Evolutionary conservation across 2,888 invertebrate genomes (phyloP).

Genomic region (Andricus quercusramuli): DNA sequence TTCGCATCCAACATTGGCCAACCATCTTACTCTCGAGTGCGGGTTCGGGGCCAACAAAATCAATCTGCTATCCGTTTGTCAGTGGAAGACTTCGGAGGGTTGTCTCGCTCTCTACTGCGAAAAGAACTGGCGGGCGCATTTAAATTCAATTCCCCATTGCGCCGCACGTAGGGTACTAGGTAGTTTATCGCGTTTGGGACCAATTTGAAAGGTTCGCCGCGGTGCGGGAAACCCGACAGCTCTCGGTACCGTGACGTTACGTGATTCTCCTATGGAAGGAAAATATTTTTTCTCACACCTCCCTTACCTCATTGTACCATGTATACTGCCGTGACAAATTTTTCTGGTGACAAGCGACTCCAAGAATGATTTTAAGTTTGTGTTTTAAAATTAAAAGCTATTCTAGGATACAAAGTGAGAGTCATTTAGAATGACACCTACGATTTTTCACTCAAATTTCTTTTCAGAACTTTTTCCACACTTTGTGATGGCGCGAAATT

Average conservation of each 20-base stretch:
- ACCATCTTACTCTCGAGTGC: slow-evolving; percentile 46
- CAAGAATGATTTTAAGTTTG: neutral
- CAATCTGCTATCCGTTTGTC: slow-evolving; percentile 74
- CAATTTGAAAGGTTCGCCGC: slow-evolving; percentile 64
- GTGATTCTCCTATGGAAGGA: slow-evolving; percentile 47
- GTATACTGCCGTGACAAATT: neutral
- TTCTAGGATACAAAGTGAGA: neutral
- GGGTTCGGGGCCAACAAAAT: slow-evolving; percentile 68
- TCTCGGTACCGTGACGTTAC: slow-evolving; percentile 50
- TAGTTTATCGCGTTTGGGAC: slow-evolving; percentile 72
- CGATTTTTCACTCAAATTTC: neutral
- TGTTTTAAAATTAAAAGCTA: neutral
- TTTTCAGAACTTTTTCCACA: neutral
- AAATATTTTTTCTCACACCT: slow-evolving; percentile 47
- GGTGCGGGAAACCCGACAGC: slow-evolving; percentile 43
- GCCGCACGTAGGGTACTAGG: slow-evolving; percentile 54
- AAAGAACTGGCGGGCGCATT: slow-evolving; percentile 61
- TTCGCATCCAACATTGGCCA: slow-evolving; percentile 48
- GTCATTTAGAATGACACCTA: neutral
- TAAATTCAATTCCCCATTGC: slow-evolving; percentile 73
- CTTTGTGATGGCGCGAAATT: neutral
- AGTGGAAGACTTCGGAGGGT: slow-evolving; percentile 50
- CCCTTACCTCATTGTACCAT: slow-evolving; percentile 7
- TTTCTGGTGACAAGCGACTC: neutral
- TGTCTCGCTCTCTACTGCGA: slow-evolving; percentile 48